phyloP scores from a whole-genome alignment of 2,888 invertebrate species.

The Cantharis flavilabris region DNA sequence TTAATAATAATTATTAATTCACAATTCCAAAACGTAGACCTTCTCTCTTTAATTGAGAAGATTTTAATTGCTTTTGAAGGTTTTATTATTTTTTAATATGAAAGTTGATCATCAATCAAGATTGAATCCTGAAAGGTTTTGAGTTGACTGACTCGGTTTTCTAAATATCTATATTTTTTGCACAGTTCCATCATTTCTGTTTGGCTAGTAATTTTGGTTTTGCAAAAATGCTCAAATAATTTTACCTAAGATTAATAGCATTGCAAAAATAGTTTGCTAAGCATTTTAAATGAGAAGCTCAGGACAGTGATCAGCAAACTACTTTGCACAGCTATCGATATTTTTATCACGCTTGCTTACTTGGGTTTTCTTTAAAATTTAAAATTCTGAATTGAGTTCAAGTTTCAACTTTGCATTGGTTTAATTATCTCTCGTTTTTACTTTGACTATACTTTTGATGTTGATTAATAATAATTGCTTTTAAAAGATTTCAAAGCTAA shows the following conservation, averaged over 20 bases:
- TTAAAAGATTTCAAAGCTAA: background rate
- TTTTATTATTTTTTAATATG: background rate
- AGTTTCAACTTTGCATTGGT: background rate
- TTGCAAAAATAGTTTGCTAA: background rate
- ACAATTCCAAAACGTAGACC: background rate
- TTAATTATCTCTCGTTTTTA: background rate
- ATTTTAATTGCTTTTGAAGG: background rate
- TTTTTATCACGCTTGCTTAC: background rate
- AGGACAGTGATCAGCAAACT: background rate
- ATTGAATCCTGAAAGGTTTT: background rate
- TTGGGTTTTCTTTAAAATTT: background rate
- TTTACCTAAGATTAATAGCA: background rate
- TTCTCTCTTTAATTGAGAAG: background rate
- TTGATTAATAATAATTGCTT: background rate
- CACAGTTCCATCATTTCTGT: background rate
- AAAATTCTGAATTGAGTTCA: background rate
- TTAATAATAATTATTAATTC: background rate
- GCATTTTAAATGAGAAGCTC: background rate
- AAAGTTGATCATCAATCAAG: background rate
- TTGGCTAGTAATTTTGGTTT: background rate
- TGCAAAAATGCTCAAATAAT: background rate
- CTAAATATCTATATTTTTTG: background rate
- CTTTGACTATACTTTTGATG: background rate
- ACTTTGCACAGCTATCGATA: background rate
- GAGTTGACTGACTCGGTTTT: background rate